Evolutionary conservation across 2,888 invertebrate species (phyloP).

Genomic region (Epinotia brunnichana): DNA sequence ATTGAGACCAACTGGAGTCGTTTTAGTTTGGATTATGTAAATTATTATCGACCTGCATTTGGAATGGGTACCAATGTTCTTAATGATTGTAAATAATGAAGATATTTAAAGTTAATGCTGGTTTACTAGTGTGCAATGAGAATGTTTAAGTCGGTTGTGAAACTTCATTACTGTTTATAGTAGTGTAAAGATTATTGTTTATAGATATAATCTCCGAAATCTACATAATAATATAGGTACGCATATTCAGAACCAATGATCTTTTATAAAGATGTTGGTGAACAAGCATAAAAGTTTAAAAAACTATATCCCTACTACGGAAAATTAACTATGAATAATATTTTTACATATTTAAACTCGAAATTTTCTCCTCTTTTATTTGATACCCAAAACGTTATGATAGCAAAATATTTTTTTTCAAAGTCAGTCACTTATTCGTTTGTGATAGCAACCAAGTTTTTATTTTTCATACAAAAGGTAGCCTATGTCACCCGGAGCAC

Average conservation of each 20-base stretch:
- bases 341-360: too few relatives aligned
- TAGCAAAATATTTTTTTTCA: too few relatives aligned
- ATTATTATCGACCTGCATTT: slow-evolving; percentile 40
- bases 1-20: slow-evolving; percentile 40
- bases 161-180: slow-evolving; percentile 27
- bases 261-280: too few relatives aligned
- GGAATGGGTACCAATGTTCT: slow-evolving; percentile 44
- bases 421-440: too few relatives aligned
- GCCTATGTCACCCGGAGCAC: too few relatives aligned
- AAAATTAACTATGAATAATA: too few relatives aligned
- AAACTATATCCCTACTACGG: too few relatives aligned
- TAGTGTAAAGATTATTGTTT: slow-evolving; percentile 6
- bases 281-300: too few relatives aligned
- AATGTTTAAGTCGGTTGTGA: slow-evolving; percentile 16
- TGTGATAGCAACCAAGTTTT: too few relatives aligned
- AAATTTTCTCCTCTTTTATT: too few relatives aligned
- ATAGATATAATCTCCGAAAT: slow-evolving; percentile 3
- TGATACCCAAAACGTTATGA: too few relatives aligned
- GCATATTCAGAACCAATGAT: not conserved
- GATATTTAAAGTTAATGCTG: slow-evolving; percentile 36
- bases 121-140: slow-evolving; percentile 18
- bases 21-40: slow-evolving; percentile 41
- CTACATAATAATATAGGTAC: not conserved
- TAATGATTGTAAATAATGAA: slow-evolving; percentile 44
- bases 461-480: too few relatives aligned